Evolutionary conservation across 2,797 vertebrate genomes (phyloP), one percentile per base, ranked within the genome.

Genomic region (Linurgus olivaceus): DNA sequence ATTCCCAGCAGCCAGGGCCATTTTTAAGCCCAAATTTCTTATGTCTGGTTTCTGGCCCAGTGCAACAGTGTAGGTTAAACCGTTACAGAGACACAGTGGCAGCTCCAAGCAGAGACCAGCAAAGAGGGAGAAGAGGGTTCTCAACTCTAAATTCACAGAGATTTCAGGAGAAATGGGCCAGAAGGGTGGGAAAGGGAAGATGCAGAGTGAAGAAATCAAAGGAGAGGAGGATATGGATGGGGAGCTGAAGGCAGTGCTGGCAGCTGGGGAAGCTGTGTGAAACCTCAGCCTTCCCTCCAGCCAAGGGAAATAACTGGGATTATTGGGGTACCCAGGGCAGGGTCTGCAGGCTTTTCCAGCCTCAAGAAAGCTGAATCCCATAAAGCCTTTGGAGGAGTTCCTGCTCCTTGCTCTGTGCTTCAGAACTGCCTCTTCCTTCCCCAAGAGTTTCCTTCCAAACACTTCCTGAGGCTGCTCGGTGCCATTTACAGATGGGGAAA

Each of bases 71-170:
- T 55, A 55, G 44, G 37, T 35, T 62, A 4, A 78, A 57, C 19
- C 3, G 2, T 40, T 7, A 9, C 7, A 4, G 1, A 13, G 7
- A 15, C 5, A 5, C 2, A 1, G 51, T 0, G 9, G 89, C 47
- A 47, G 50, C 52, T 90, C 58, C 58, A 51, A 63, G 72, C 57
- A 73, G 82, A 67, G 38, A 77, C 2, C 31, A 48, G 48, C 0
- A 2, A 45, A 57, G 82, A 73, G 25, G 25, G 8, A 47, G 35
- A 44, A 38, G 52, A 55, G 17, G 17, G 16, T 17, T 72, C 52
- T 29, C 2, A 24, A 17, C 19, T 24, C 26, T 12, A 80, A 76
- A 79, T 6, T 9, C 50, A 19, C 4, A 4, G 14, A 71, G 44
- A 21, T 80, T 72, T 72, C 73, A 59, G 65, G 52, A 52, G 42